Evolutionary conservation across 2,888 invertebrate genomes (phyloP).

Genomic region (Folsomia manolachei): DNA sequence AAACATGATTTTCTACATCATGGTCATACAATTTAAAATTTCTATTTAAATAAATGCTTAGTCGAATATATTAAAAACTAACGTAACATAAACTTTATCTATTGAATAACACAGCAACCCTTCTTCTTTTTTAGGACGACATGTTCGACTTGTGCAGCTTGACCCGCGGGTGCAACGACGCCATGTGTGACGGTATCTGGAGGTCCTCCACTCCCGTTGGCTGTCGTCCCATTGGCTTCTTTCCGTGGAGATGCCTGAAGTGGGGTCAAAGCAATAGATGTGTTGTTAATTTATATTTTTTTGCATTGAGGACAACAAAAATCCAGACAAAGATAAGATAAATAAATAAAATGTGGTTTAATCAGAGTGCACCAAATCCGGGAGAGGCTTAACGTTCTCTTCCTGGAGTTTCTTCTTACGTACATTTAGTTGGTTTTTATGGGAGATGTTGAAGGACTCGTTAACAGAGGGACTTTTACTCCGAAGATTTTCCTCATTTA

Average conservation of each 20-base stretch:
- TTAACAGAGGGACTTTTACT: constrained; percentile 50
- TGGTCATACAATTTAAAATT: neutral
- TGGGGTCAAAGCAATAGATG: constrained; percentile 6
- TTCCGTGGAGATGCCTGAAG: constrained; percentile 38
- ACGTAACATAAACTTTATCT: constrained; percentile 53
- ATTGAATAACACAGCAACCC: constrained; percentile 92
- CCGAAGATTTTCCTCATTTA: constrained; percentile 56
- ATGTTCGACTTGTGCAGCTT: constrained; percentile 77
- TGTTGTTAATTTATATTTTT: neutral
- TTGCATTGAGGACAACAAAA: neutral
- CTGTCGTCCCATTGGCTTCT: constrained; percentile 46
- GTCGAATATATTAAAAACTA: neutral
- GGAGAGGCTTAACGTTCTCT: too few species aligned
- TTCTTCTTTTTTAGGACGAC: constrained; percentile 92
- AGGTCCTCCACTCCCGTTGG: constrained; percentile 53
- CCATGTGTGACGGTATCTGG: constrained; percentile 70
- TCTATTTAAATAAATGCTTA: neutral
- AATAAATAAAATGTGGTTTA: neutral
- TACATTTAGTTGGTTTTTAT: constrained; percentile 47
- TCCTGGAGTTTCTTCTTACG: constrained; percentile 39
- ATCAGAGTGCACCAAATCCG: constrained; percentile 37
- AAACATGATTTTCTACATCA: too few species aligned
- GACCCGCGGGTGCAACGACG: constrained; percentile 69
- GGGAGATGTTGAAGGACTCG: constrained; percentile 43
- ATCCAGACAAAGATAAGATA: neutral